Evolutionary conservation across 2,888 invertebrate genomes (phyloP).

Genomic region (Galerucella nymphaeae): DNA sequence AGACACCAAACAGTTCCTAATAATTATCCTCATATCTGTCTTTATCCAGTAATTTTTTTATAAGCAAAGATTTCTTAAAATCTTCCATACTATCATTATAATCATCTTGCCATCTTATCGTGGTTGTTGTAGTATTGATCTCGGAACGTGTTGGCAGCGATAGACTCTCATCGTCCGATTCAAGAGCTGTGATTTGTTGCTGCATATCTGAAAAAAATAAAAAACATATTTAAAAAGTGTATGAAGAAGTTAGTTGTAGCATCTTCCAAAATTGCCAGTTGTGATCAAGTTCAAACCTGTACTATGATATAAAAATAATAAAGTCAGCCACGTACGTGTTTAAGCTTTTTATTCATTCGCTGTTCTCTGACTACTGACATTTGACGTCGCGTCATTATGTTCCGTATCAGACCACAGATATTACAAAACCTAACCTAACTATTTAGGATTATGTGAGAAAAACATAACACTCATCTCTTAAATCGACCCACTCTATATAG

Average conservation of each 20-base stretch:
- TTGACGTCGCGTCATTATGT: too few species aligned
- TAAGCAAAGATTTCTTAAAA: slow-evolving; percentile 43
- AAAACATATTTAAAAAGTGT: slow-evolving; percentile 9
- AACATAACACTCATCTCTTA: too few species aligned
- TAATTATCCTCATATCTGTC: slow-evolving; percentile 40
- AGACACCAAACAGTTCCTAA: not conserved
- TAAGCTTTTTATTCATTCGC: too few species aligned
- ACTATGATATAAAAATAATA: too few species aligned
- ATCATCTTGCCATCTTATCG: slow-evolving; percentile 47
- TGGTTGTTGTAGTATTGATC: slow-evolving; percentile 46
- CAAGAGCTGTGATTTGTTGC: slow-evolving; percentile 41
- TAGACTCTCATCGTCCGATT: slow-evolving; percentile 27
- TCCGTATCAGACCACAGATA: too few species aligned
- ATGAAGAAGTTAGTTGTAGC: not conserved
- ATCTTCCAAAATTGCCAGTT: not conserved
- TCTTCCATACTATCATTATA: slow-evolving; percentile 42
- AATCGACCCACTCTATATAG: not conserved
- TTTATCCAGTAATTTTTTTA: slow-evolving; percentile 48
- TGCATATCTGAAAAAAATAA: slow-evolving; percentile 50
- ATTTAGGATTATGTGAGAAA: too few species aligned
- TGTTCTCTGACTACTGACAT: too few species aligned
- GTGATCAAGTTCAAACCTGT: too few species aligned
- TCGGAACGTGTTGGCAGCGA: slow-evolving; percentile 25
- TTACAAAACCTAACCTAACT: too few species aligned
- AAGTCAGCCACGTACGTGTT: too few species aligned